Base-by-base conservation (phyloP, 1,140 invertebrate species). In the Cheumatopsyche charites region DNA sequence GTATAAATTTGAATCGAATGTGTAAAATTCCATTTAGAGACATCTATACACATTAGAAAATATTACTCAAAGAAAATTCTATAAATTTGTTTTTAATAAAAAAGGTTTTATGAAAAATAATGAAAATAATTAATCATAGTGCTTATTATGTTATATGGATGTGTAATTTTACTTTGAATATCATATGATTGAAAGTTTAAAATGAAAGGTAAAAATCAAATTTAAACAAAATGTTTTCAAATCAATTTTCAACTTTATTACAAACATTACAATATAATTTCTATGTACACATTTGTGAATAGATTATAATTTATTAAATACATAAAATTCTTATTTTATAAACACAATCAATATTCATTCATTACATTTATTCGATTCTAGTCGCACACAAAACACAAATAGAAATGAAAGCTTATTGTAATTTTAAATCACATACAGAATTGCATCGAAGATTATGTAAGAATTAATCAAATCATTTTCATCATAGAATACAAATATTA, bases 231-330 rank as follows among this genome's bases (percentile, higher is more conserved):
- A 25, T 15, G 13, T 47, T 47, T 47, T 66, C 15, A 66, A 47
- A 21, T 43, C 23, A 43, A 25, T 7, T 47, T 43, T 66, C 47
- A 21, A 47, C 15, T 66, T 15, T 13, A 45, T 47, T 66, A 17
- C 63, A 26, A 47, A 66, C 63, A 66, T n/a, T 47, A 66, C 63
- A 66, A 66, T 66, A 47, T 25, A 66, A 43, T 45, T 42, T 26
- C 12, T 58, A 58, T 58, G 25, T 23, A 58, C 21, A 58, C 23
- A 58, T 52, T 52, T 52, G 15, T 13, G 21, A 23, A 58, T 25
- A 58, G 12, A 25, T 21, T 58, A 58, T 25, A 58, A 58, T 25
- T 25, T 58, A 58, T 23, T 55, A 58, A 47, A 58, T 58, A 23
- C 55, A 58, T 58, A 58, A 58, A 23, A 58, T 58, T 26, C 13